Evolutionary conservation across 2,797 vertebrate species (phyloP), one percentile per base, ranked within the genome.

Genomic region (Argya squamiceps): DNA sequence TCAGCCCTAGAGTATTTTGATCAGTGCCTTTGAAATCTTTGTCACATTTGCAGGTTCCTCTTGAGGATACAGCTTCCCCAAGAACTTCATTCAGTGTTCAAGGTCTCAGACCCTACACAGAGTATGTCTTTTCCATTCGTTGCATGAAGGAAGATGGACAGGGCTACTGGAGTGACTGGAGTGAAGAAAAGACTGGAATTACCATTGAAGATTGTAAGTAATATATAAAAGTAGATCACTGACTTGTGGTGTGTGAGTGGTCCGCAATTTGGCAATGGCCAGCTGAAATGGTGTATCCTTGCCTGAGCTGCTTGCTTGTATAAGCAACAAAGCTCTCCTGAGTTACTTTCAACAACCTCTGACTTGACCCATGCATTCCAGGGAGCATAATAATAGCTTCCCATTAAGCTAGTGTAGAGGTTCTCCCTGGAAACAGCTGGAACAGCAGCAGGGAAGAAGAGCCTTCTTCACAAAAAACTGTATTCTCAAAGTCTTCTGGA

Each of bases 101-200:
- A 92, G 93, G 92, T 6, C 98, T 99, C 56, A 96, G 67, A 68
- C 98, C 99, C 8, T 95, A 98, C 95, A 99, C 98, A 36, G 80
- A 97, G 8, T 99, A 99, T 82, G 85, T 95, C 14, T 97, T 98
- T 96, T 98, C 99, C 94, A 92, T 99, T 37, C 97, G 98, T 94
- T 99, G 99, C 96, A 99, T 98, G 95, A 73, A 91, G 36, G 84
- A 84, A 53, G 21, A 78, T 8, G 70, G 56, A 23, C 12, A 39
- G 3, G 98, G 98, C 41, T 98, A 98, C 95, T 99, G 99, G 99
- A 99, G 99, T 83, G 85, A 99, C 22, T 99, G 99, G 99, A 99
- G 98, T 92, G 47, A 53, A 60, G 98, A 98, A 22, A 93, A 95
- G 36, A 98, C 95, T 3, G 89, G 86, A 5, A 94, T 92, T 69